Evolutionary conservation across 2,888 invertebrate species (phyloP), one percentile per base, ranked within the genome.

Genomic region (Leptopilina syphax): DNA sequence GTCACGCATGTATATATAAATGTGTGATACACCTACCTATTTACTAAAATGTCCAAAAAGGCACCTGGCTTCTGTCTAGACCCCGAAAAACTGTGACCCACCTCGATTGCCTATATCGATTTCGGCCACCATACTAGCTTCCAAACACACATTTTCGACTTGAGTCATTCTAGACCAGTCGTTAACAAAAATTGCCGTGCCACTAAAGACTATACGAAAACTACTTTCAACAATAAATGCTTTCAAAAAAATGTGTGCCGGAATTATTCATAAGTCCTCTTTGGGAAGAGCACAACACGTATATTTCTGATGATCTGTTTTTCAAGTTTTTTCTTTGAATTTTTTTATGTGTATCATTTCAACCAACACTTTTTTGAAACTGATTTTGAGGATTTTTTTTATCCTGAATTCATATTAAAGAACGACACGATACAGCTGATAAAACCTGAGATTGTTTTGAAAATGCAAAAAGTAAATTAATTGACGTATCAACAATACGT

Each of bases 1-100:
- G 27, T 54, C 24, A 18, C 54, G 24, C 27, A 13, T 27, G 13
- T 70, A n/a, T 18, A 18, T 18, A 18, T 18, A 18, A 18, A 18
- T n/a, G 9, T 54, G 34, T 73, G 34, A 57, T 54, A 73, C 73
- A 73, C 34, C 68, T 70, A 70, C 50, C 50, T 27, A 54, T 70
- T 70, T 54, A 70, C 70, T 50, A 73, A 57, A 73, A 73, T 73
- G 57, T 73, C 73, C 73, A 73, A 73, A 66, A 63, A 73, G 34
- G n/a, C 73, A 73, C 73, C 73, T 73, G 73, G 73, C 73, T 73
- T 73, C 73, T 73, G 73, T 73, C 73, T 73, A 73, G 73, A 73
- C 73, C 73, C 70, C 73, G 27, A 57, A 73, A 73, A 73, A 27
- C 27, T 73, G n/a, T 73, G 73, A 73, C 73, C 73, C 54, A 73